Conservation (phyloP, 2,797 vertebrate species). For the Eptatretus atami region DNA sequence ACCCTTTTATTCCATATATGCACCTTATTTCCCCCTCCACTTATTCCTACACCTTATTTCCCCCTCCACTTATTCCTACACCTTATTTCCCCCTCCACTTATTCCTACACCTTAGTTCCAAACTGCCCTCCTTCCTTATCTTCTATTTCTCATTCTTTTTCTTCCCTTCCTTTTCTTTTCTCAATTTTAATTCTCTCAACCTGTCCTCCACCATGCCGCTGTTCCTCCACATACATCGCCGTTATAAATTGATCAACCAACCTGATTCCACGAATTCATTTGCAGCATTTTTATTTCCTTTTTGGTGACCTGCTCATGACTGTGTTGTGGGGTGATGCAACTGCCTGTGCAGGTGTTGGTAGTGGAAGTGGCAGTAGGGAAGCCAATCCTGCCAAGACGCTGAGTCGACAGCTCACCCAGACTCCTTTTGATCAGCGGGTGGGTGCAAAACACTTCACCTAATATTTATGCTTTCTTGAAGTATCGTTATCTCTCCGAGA, state of each 20-base stretch:
- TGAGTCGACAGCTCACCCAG: slow-evolving; percentile 85
- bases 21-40: too few species aligned
- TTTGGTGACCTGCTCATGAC: neutral
- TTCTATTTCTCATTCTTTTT: slow-evolving; percentile 17
- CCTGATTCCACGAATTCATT: slow-evolving; percentile 4
- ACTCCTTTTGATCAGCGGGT: slow-evolving; percentile 84
- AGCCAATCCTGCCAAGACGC: slow-evolving; percentile 64
- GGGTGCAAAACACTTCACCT: slow-evolving; percentile 13
- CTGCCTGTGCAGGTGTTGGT: slow-evolving; percentile 53
- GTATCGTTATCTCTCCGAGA: too few species aligned
- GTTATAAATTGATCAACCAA: slow-evolving; percentile 4
- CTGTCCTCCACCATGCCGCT: neutral
- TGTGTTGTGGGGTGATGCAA: neutral
- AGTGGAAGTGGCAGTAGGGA: slow-evolving; percentile 86
- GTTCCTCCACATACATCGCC: slow-evolving; percentile 1
- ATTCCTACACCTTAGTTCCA: neutral
- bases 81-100: neutral
- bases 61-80: neutral
- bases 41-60: neutral
- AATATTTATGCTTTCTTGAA: too few species aligned
- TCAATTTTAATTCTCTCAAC: neutral
- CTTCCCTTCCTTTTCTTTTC: slow-evolving; percentile 18
- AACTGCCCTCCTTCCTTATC: slow-evolving; percentile 9
- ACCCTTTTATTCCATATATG: too few species aligned
- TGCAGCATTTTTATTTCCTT: neutral